These are phyloP conservation scores for Gastrophryne carolinensis DNA, from an alignment of 2,797 vertebrate genomes.

Conservation along the genomic window DNA sequence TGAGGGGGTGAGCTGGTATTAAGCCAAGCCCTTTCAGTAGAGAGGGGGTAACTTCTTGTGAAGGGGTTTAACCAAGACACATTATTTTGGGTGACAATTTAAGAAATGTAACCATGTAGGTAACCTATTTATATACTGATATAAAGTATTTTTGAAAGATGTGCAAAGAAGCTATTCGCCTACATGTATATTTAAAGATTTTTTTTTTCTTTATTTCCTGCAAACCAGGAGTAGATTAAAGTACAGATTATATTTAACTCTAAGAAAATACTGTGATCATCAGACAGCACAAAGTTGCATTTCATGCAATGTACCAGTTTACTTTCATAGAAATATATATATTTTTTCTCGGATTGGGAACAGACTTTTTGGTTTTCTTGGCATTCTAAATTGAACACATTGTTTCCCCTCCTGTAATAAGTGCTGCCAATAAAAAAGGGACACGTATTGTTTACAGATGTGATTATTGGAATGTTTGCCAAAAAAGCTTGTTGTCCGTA, in stretches of 20 bases:
- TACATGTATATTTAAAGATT: constrained; percentile 76
- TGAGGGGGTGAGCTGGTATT: constrained; percentile 54
- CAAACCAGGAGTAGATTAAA: constrained; percentile 68
- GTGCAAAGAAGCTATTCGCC: constrained; percentile 71
- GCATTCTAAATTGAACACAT: constrained; percentile 63
- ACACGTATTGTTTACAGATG: constrained; percentile 85
- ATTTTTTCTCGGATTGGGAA: constrained; percentile 61
- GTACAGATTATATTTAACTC: constrained; percentile 70
- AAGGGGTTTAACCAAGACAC: constrained; percentile 54
- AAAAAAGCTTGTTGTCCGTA: constrained; percentile 70
- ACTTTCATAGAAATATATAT: constrained; percentile 56
- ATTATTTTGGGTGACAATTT: constrained; percentile 63
- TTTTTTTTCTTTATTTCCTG: constrained; percentile 67
- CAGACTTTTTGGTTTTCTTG: constrained; percentile 66
- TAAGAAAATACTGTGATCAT: constrained; percentile 69
- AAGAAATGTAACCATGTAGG: constrained; percentile 66
- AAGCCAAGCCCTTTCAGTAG: constrained; percentile 48
- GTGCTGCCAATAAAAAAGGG: constrained; percentile 77
- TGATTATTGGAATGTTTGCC: constrained; percentile 79
- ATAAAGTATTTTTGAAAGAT: constrained; percentile 74
- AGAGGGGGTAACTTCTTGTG: constrained; percentile 30
- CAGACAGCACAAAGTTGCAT: constrained; percentile 70
- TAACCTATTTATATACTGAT: constrained; percentile 72
- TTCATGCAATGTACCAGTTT: constrained; percentile 67
- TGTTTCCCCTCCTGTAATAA: constrained; percentile 65